Evolutionary conservation across 1,140 invertebrate species (phyloP), one percentile per base, ranked within the genome.

Genomic region (Asobara japonica): DNA sequence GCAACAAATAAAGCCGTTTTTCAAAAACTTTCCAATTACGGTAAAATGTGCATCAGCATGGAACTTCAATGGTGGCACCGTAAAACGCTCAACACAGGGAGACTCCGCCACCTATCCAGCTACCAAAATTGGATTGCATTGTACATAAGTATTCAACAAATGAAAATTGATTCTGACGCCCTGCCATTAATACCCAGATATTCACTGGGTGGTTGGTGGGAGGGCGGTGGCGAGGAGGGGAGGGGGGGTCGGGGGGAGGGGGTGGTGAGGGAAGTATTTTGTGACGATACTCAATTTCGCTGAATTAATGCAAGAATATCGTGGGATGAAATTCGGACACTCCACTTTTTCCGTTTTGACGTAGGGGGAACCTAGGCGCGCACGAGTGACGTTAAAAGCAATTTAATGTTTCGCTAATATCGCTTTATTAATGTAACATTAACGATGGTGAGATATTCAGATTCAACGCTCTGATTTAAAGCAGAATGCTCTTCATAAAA

Each of bases 121-220:
- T 36, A 61, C 25, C 48, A n/a, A 86, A 86, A 86, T 86, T 85
- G 84, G 80, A 85, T 86, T 84, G 84, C 80, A 83, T 79, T 80
- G 81, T 85, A 85, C 83, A 85, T 85, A 85, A 85, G 84, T 86
- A 86, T 86, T 84, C 79, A 79, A 76, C 79, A 84, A 86, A 85
- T 85, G 84, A 86, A 85, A 86, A 86, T 86, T 84, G 83, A 86
- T 84, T 86, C 81, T 84, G 85, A 86, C 82, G 81, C 80, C 81
- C 77, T 80, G 78, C 84, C 83, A 85, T 86, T 86, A 86, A 86
- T 86, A 86, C 81, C 76, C 41, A 56, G 33, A 60, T 60, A 41
- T 60, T 25, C 64, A 67, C 16, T 16, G 56, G 33, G 4, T n/a
- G n/a, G n/a, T n/a, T n/a, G n/a, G n/a, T n/a, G n/a, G n/a, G n/a